Conservation (phyloP, 2,113 vertebrate species). For the Melanerpes formicivorus region DNA sequence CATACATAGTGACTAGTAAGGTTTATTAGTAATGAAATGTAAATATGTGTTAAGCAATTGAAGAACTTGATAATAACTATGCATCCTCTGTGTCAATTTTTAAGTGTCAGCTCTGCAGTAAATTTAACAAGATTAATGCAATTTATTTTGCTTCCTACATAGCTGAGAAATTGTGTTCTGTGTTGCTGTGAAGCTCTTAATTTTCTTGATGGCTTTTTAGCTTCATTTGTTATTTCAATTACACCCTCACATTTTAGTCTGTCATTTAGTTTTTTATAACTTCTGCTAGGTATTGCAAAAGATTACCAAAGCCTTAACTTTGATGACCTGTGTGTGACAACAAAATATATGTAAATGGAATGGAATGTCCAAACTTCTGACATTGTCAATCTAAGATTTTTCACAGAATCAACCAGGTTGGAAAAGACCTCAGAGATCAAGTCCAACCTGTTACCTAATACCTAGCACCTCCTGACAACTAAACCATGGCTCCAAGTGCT, state of each 20-base stretch:
- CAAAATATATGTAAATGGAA: not conserved
- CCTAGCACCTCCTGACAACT: no score
- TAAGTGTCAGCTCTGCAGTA: not conserved
- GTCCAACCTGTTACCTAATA: no score
- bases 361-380: not conserved
- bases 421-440: no score
- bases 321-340: not conserved
- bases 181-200: not conserved
- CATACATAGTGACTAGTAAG: not conserved
- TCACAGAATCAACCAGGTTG: no score
- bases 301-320: not conserved
- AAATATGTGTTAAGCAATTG: not conserved
- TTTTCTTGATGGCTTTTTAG: not conserved
- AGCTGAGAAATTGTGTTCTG: not conserved
- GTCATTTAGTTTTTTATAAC: not conserved
- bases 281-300: not conserved
- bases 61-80: not conserved
- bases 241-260: not conserved
- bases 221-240: not conserved
- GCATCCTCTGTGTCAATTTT: not conserved
- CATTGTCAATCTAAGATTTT: not conserved
- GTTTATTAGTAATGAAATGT: not conserved
- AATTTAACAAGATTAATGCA: not conserved
- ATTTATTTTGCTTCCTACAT: not conserved
- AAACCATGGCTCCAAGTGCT: no score